These are phyloP conservation scores for Merops nubicus DNA, from an alignment of 2,113 vertebrate genomes.

Conservation along the genomic window DNA sequence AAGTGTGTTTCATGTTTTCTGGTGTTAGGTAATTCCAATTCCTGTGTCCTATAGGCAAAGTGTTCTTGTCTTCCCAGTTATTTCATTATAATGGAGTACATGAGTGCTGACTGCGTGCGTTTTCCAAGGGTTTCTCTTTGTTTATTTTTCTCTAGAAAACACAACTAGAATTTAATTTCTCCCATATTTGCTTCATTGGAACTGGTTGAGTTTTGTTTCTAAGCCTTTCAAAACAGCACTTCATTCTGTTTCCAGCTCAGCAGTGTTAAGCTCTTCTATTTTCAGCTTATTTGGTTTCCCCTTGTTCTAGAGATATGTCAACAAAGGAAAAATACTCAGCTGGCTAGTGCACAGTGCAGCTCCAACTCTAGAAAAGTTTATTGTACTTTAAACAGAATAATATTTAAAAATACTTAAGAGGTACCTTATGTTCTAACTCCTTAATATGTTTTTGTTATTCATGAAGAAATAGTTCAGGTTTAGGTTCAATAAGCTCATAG, in stretches of 20 bases:
- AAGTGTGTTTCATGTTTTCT: background rate
- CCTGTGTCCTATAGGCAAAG: background rate
- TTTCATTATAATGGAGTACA: background rate
- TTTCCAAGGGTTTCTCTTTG: background rate
- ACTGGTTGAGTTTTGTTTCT: background rate
- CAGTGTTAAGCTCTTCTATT: background rate
- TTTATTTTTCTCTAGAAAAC: background rate
- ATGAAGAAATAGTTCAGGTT: background rate
- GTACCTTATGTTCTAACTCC: background rate
- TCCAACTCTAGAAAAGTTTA: background rate
- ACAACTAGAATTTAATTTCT: background rate
- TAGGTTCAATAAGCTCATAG: background rate
- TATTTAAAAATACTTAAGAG: background rate
- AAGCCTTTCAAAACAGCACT: background rate
- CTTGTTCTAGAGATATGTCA: background rate
- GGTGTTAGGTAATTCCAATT: background rate
- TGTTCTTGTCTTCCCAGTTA: background rate
- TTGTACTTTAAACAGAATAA: background rate
- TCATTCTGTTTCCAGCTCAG: background rate
- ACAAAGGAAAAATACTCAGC: background rate
- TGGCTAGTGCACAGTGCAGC: background rate
- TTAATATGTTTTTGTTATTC: background rate
- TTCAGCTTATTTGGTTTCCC: background rate
- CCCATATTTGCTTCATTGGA: background rate
- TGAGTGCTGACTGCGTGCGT: background rate